Conservation (phyloP, 2,888 invertebrate species). For the Chloroclystis v-ata region DNA sequence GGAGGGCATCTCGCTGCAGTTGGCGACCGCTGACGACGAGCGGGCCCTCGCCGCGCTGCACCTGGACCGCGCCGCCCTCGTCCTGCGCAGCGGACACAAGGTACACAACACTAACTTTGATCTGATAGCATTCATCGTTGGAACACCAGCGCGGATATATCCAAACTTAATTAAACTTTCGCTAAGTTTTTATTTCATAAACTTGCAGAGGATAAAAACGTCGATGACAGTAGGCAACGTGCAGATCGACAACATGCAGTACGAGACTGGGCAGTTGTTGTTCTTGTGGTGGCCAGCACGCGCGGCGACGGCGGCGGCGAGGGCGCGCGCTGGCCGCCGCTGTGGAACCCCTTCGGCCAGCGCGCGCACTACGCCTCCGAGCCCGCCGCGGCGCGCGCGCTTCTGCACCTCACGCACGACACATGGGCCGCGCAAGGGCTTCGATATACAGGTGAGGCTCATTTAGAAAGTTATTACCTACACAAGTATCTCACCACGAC, state of each 20-base stretch:
- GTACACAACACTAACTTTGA: too few species aligned
- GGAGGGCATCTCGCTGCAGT: slow-evolving; percentile 40
- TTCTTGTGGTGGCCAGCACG: slow-evolving; percentile 88
- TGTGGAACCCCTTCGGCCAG: slow-evolving; percentile 53
- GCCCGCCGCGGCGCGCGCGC: slow-evolving; percentile 34
- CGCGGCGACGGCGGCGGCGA: slow-evolving; percentile 35
- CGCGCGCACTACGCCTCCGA: slow-evolving; percentile 30
- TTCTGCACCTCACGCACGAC: slow-evolving; percentile 44
- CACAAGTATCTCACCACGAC: too few species aligned
- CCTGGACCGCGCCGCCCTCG: slow-evolving; percentile 42
- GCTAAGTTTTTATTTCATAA: too few species aligned
- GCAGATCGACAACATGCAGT: slow-evolving; percentile 92
- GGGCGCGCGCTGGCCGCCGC: slow-evolving; percentile 42
- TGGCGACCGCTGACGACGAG: slow-evolving; percentile 41
- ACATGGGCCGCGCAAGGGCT: slow-evolving; percentile 41
- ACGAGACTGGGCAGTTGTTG: slow-evolving; percentile 86
- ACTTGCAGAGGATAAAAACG: slow-evolving; percentile 57
- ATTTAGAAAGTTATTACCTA: too few species aligned
- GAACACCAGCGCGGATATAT: too few species aligned
- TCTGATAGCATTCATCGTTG: too few species aligned
- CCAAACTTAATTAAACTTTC: too few species aligned
- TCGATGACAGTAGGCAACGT: slow-evolving; percentile 77
- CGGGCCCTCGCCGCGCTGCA: slow-evolving; percentile 51
- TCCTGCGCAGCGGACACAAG: slow-evolving; percentile 38
- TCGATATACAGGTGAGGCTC: neutral